Base-by-base conservation (phyloP, 2,888 invertebrate species). In the Leptinotarsa peninsularis region DNA sequence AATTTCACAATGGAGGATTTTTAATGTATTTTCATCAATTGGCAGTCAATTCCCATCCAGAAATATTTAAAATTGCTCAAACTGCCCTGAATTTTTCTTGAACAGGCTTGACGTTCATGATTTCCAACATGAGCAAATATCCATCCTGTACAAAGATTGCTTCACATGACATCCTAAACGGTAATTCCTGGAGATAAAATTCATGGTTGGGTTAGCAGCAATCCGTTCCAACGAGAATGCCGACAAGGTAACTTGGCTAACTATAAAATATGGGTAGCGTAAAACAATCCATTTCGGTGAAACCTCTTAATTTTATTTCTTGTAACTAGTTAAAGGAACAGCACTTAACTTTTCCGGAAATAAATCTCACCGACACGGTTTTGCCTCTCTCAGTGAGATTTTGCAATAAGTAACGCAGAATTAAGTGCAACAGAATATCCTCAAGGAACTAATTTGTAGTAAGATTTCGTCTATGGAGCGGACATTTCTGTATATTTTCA, bases 271-370 rank as follows among this genome's bases (percentile, higher is more conserved):
- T 75, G 75, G 73, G 58, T 71, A 77, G 72, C 73, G 71, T 75
- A 71, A 69, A 73, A 73, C 75, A 73, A 77, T 77, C 71, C 73
- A 74, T 77, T 75, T 73, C 68, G 49, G 66, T 66, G 77, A 58
- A 74, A 74, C 76, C 76, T 76, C 76, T 76, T 76, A 76, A 76
- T 76, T 74, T 76, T 72, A 76, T 76, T 76, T 76, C 76, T 76
- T 74, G 76, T 76, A 72, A 74, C 73, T 67, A 71, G 76, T 76
- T 76, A 60, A 66, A 74, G 76, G 71, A 72, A 68, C 74, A 70
- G 72, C 74, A 78, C 76, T 76, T 76, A 73, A 78, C 74, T 76
- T 78, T 72, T 74, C 76, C 74, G 70, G 72, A 73, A 76, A 78
- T 76, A 78, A 78, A 78, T 78, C 72, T 74, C 67, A 43, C 71